phyloP scores from a whole-genome alignment of 92 coral and sea anemone species.

The Epizoanthus rinbou region DNA sequence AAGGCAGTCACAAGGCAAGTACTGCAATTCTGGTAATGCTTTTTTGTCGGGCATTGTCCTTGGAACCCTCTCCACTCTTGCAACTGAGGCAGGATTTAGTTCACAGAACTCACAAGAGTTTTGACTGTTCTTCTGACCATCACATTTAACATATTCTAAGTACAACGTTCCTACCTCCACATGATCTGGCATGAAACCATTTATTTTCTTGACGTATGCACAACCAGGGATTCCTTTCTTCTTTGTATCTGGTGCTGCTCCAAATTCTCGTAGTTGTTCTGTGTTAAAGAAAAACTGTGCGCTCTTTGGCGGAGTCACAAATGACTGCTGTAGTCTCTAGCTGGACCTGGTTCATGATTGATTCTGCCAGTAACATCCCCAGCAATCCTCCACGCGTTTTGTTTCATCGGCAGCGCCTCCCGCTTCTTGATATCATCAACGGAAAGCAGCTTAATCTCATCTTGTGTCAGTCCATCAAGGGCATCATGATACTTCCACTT shows the following conservation, averaged over 20 bases:
- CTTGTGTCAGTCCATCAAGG: constrained; percentile 44
- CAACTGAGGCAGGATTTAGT: neutral
- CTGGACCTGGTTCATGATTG: constrained; percentile 54
- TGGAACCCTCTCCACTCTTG: neutral
- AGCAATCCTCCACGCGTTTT: constrained; percentile 60
- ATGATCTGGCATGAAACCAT: constrained; percentile 41
- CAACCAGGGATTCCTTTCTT: constrained; percentile 22
- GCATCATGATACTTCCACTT: constrained; percentile 54
- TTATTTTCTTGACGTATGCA: constrained; percentile 42
- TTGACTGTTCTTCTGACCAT: constrained; percentile 32
- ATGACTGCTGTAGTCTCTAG: constrained; percentile 57
- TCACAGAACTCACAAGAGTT: constrained; percentile 45
- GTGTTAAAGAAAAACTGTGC: constrained; percentile 49
- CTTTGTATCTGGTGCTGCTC: constrained; percentile 13
- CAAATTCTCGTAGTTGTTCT: constrained; percentile 36
- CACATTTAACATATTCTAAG: constrained; percentile 50
- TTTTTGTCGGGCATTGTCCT: constrained; percentile 24
- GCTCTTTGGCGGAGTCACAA: constrained; percentile 44
- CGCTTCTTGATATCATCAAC: constrained; percentile 53
- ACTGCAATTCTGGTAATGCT: constrained; percentile 23
- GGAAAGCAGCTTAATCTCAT: constrained; percentile 49
- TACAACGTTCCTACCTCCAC: constrained; percentile 47
- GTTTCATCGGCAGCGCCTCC: constrained; percentile 54
- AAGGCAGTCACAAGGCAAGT: constrained; percentile 1
- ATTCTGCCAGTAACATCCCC: constrained; percentile 53